Evolutionary conservation across 2,797 vertebrate species (phyloP), one percentile per base, ranked within the genome.

Genomic region (Spondyliosoma cantharus): DNA sequence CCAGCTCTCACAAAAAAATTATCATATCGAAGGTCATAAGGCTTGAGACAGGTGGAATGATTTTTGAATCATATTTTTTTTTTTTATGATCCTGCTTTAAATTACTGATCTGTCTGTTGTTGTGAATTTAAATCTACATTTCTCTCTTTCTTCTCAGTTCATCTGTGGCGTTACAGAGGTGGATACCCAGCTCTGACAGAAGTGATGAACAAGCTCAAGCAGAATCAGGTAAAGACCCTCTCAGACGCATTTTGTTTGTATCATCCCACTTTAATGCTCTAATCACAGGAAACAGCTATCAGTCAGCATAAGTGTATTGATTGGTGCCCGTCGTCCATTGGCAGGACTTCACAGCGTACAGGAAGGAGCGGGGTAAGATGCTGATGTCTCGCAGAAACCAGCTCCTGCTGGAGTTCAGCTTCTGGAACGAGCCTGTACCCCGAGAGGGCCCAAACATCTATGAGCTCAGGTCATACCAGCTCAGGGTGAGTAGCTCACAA

Each of bases 101-200:
- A 50, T 53, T 1, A 9, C 24, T 29, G 5, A 25, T 22, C 12
- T 43, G 64, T 64, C 25, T 56, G 43, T 52, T 14, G 29, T 59
- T 56, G 16, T 76, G 14, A 70, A 12, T 61, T 61, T 72, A 6
- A 25, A 69, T 52, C 20, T 14, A 7, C 84, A 66, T 89, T 82
- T 88, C 52, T 11, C 3, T 93, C 52, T 68, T 7, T 45, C 22
- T 94, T 93, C 67, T 8, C 91, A 99, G 98, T 99, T 84, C 98
- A 99, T 83, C 92, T 99, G 84, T 99, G 98, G 98, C 94, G 97
- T 61, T 99, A 99, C 15, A 96, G 97, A 90, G 98, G 98, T 80
- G 98, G 98, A 64, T 99, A 99, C 69, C 97, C 97, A 20, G 97
- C 98, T 76, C 96, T 99, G 32, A 99, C 97, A 7, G 98, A 99